These are phyloP conservation scores for Zonotrichia leucophrys DNA, from an alignment of 2,113 vertebrate species.

Conservation along the genomic window DNA sequence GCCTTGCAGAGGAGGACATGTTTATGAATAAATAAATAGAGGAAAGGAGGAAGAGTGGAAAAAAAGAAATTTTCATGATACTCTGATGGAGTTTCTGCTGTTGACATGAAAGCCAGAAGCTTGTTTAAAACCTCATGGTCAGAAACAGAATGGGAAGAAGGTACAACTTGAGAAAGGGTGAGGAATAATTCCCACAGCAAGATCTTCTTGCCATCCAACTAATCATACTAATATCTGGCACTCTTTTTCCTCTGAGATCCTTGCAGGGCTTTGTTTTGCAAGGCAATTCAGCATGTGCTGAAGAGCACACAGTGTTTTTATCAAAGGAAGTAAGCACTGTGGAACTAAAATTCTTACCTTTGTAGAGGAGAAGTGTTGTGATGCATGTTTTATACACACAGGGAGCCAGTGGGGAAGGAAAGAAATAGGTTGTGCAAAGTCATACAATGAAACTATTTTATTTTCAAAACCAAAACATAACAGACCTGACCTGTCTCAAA, in stretches of 20 bases:
- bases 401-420: background rate
- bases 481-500: background rate
- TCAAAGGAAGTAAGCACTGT: background rate
- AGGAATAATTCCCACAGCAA: background rate
- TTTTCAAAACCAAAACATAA: background rate
- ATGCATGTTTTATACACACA: background rate
- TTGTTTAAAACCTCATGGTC: slow-evolving; percentile 31
- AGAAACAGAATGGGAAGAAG: background rate
- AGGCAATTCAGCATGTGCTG: background rate
- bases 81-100: slow-evolving; percentile 21
- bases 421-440: background rate
- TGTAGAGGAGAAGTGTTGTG: background rate
- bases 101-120: slow-evolving; percentile 18
- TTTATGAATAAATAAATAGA: slow-evolving; percentile 64
- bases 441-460: background rate
- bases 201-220: background rate
- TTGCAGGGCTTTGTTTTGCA: background rate
- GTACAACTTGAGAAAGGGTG: background rate
- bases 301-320: background rate
- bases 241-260: background rate
- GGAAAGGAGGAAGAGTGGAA: background rate
- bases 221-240: background rate
- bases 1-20: slow-evolving; percentile 41
- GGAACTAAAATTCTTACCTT: background rate
- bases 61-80: background rate